Conservation (phyloP, 2,113 vertebrate species). For the Toxotes jaculatrix region DNA sequence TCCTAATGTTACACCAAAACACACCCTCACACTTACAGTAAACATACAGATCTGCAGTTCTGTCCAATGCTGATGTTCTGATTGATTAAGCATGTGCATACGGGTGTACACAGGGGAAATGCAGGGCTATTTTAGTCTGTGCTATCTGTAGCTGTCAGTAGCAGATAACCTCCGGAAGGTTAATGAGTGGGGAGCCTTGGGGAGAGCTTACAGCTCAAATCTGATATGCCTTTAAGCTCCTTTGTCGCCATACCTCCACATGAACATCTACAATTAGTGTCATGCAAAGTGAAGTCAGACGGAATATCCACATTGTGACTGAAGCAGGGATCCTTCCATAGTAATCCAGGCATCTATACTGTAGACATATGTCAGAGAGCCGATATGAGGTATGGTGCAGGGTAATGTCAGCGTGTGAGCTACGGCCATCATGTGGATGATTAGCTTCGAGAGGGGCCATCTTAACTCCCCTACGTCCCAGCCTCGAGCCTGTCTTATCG, state of each 20-base stretch:
- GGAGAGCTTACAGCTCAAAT: slow-evolving; percentile 62
- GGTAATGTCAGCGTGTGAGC: slow-evolving; percentile 24
- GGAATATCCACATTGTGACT: slow-evolving; percentile 1
- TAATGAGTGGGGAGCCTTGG: slow-evolving; percentile 72
- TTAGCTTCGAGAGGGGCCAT: slow-evolving; percentile 40
- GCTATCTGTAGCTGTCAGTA: slow-evolving; percentile 67
- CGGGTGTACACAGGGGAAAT: slow-evolving; percentile 46
- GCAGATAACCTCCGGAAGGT: slow-evolving; percentile 75
- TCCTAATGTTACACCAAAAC: background rate
- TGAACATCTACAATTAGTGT: slow-evolving; percentile 65
- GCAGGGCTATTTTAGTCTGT: slow-evolving; percentile 65
- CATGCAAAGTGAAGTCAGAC: slow-evolving; percentile 14
- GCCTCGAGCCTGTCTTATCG: background rate
- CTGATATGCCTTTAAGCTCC: slow-evolving; percentile 49
- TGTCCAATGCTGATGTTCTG: slow-evolving; percentile 36
- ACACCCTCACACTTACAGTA: background rate
- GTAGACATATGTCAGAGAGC: slow-evolving; percentile 7
- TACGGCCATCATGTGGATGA: slow-evolving; percentile 44
- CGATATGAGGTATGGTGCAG: slow-evolving; percentile 4
- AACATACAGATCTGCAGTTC: slow-evolving; percentile 16
- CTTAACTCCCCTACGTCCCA: slow-evolving; percentile 6
- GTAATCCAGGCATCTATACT: too few relatives aligned
- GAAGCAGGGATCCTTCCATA: slow-evolving; percentile 10
- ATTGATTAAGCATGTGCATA: slow-evolving; percentile 68
- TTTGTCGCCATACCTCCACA: slow-evolving; percentile 43